These are phyloP conservation scores for Synchiropus splendidus DNA, from an alignment of 2,113 vertebrate species.

Conservation along the genomic window DNA sequence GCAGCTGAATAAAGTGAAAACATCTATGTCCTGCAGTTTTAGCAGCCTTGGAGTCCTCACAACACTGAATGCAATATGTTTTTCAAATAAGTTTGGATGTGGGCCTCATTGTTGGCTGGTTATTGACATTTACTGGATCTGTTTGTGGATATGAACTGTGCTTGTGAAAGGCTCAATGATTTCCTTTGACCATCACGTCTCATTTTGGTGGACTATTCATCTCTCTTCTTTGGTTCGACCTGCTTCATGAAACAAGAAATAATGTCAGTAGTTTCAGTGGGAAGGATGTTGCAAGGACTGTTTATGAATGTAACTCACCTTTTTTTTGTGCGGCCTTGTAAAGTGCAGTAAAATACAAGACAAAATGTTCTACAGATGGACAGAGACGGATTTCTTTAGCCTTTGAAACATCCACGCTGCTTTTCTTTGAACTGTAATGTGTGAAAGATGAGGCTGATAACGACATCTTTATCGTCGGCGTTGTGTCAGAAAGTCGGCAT, in stretches of 20 bases:
- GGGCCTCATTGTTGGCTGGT: slow-evolving; percentile 12
- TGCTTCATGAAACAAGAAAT: slow-evolving; percentile 16
- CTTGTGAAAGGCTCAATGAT: slow-evolving; percentile 29
- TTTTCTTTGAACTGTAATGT: slow-evolving; percentile 1
- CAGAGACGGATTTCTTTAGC: not conserved
- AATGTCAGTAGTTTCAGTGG: slow-evolving; percentile 12
- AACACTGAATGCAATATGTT: slow-evolving; percentile 15
- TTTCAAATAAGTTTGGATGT: slow-evolving; percentile 15
- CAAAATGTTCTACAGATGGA: slow-evolving; percentile 4
- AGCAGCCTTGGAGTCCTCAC: slow-evolving; percentile 32
- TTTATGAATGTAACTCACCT: slow-evolving; percentile 17
- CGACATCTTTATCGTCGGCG: not conserved
- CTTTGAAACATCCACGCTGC: slow-evolving; percentile 1
- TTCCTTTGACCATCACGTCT: slow-evolving; percentile 27
- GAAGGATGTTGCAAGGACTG: slow-evolving; percentile 5
- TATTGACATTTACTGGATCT: slow-evolving; percentile 25
- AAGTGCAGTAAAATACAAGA: slow-evolving; percentile 8
- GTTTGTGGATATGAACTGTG: slow-evolving; percentile 16
- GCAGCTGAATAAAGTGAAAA: slow-evolving; percentile 14
- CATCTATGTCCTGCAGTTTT: slow-evolving; percentile 20
- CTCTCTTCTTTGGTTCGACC: slow-evolving; percentile 9
- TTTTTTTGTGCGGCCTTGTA: slow-evolving; percentile 12
- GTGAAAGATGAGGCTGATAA: slow-evolving; percentile 4
- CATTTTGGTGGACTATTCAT: slow-evolving; percentile 23
- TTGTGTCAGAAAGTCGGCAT: not conserved